phyloP scores from a whole-genome alignment of 2,888 invertebrate genomes.

The Ceramica pisi region DNA sequence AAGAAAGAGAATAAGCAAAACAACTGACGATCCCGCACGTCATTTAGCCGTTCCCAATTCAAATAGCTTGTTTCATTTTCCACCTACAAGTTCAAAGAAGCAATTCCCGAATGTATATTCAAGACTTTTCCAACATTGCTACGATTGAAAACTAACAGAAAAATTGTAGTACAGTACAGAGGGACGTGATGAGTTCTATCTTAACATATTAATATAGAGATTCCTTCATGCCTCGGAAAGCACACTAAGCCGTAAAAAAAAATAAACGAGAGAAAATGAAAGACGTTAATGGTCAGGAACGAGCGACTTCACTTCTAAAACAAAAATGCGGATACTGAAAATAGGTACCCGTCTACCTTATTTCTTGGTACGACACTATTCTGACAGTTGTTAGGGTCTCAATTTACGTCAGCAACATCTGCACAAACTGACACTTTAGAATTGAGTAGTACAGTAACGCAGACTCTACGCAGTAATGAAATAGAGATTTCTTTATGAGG shows the following conservation, averaged over 20 bases:
- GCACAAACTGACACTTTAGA: not conserved
- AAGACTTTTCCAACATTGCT: not conserved
- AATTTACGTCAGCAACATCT: conserved; percentile 39
- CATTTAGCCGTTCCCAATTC: not conserved
- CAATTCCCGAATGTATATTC: conserved; percentile 1
- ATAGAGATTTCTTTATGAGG: no score
- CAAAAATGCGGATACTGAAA: not conserved
- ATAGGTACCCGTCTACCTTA: no score
- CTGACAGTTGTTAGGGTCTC: conserved; percentile 12
- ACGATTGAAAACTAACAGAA: not conserved
- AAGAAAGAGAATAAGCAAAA: not conserved
- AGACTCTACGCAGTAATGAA: conserved; percentile 6
- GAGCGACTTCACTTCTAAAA: not conserved
- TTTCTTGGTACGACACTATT: not conserved
- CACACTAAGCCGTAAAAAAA: no score
- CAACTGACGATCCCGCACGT: not conserved
- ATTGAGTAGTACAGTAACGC: conserved; percentile 15
- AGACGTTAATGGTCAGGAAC: not conserved
- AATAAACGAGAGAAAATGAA: no score
- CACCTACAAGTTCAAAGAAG: not conserved
- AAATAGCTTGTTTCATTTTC: not conserved
- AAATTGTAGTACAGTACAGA: not conserved
- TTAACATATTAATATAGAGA: no score
- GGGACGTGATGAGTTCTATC: not conserved
- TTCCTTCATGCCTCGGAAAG: no score